Percentiles rank a stretch among this genome's conserved stretches.
Conservation (phyloP, 2,797 vertebrate genomes). For the Anguilla pacifica region DNA sequence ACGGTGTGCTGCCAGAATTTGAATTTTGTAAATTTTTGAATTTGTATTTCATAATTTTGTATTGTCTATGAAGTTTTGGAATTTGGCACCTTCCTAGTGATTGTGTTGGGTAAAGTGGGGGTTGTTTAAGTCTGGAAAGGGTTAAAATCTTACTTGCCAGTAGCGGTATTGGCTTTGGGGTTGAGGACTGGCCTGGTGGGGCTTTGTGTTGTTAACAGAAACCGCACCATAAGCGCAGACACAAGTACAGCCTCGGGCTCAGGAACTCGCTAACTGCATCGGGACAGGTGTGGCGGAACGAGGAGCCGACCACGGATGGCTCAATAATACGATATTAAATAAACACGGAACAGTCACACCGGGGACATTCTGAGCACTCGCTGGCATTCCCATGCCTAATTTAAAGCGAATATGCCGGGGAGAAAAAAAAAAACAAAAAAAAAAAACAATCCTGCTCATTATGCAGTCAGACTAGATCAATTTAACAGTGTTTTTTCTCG, state of each 20-base stretch:
- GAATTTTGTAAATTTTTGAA: too few species aligned
- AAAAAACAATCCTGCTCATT: constrained; percentile 10
- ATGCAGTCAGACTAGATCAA: constrained; percentile 17
- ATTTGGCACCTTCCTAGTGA: neutral
- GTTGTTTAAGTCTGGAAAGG: neutral
- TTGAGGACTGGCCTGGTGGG: neutral
- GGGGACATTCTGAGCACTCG: neutral
- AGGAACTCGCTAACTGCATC: neutral
- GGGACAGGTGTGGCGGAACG: neutral
- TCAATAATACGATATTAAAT: neutral
- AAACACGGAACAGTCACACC: neutral
- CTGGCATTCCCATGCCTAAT: constrained; percentile 8
- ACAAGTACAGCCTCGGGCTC: neutral
- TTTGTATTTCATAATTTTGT: too few species aligned
- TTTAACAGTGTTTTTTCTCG: constrained; percentile 3
- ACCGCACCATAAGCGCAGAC: neutral
- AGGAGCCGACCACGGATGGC: neutral
- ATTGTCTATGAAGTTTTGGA: too few species aligned
- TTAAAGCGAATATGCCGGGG: neutral
- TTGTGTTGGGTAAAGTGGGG: neutral
- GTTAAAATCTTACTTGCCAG: neutral
- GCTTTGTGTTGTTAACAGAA: neutral
- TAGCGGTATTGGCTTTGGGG: neutral
- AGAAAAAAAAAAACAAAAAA: neutral
- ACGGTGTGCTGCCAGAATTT: too few species aligned